Evolutionary conservation across 2,888 invertebrate genomes (phyloP), one percentile per base, ranked within the genome.

Genomic region (Cinara cedri): DNA sequence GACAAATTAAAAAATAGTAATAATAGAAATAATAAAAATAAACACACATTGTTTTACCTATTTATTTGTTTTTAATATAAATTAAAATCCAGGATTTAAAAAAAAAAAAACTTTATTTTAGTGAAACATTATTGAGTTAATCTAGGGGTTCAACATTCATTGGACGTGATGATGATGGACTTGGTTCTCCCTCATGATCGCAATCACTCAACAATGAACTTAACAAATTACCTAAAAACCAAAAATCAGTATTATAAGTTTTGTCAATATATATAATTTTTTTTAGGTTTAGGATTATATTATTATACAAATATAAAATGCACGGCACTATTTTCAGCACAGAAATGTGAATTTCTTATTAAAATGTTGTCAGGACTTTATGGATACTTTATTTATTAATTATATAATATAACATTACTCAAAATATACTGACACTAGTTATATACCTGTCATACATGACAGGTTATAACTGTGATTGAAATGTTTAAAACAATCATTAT

Each of bases 81-180:
- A 62, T n/a, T 51, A 54, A 62, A 63, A 74, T 51, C 63, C 74
- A 42, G 24, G 21, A 9, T 21, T 63, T 63, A 16, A 42, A 62
- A 72, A 55, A 54, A 54, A 74, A 66, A 19, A 3, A 19, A 68
- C 14, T 68, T 6, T 11, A 57, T 14, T 60, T 44, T 54, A 74
- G 34, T 72, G 34, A 74, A 42, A 34, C 14, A 72, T 26, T 26
- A 21, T 51, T 26, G 1, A 44, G 14, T 78, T 68, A 78, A 78
- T 78, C 76, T 21, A 78, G 42, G 21, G 76, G 76, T 68, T 78
- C 76, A 60, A 78, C 49, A 60, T 78, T 65, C 42, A 78, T 68
- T 16, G 68, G 68, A 11, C 76, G 68, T n/a, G 76, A 78, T 34
- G 76, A 60, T 49, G 76, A 78, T 14, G 76, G 60, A 60, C 68